A percentile compares a stretch with the other conserved stretches of the same genome.
phyloP scores from a whole-genome alignment of 1,140 invertebrate genomes.

The Sinella curviseta region DNA sequence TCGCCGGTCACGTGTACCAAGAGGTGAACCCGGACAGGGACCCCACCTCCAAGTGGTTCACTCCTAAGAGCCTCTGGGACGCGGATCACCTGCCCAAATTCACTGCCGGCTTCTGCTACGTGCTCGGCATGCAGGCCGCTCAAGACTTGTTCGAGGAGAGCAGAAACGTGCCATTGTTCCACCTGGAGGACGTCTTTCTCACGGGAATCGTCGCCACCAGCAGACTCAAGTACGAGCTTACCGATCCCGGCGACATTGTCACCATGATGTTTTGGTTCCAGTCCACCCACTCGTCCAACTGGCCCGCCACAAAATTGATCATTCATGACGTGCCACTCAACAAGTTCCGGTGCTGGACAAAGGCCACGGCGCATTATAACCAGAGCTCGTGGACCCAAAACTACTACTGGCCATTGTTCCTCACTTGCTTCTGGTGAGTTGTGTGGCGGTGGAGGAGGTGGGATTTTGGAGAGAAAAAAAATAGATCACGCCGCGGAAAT shows the following conservation, averaged over 20 bases:
- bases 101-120: conserved; percentile 60
- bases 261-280: background rate
- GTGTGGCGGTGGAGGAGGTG: too few relatives aligned
- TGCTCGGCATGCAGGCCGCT: conserved; percentile 71
- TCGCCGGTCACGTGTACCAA: conserved; percentile 44
- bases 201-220: conserved; percentile 62
- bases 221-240: conserved; percentile 7
- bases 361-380: too few relatives aligned
- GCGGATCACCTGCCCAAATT: conserved; percentile 49
- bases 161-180: conserved; percentile 68
- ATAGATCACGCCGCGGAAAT: background rate
- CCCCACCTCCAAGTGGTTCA: conserved; percentile 52
- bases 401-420: background rate
- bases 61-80: conserved; percentile 46
- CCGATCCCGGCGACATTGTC: background rate
- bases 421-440: too few relatives aligned
- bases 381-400: too few relatives aligned
- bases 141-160: conserved; percentile 68
- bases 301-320: background rate
- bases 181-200: conserved; percentile 83
- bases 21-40: conserved; percentile 32
- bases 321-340: background rate
- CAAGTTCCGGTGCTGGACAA: conserved; percentile 3
- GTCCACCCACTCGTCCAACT: background rate
- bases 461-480: background rate